Evolutionary conservation across 1,140 invertebrate genomes (phyloP).

Genomic region (Pemphigus obesinymphae): DNA sequence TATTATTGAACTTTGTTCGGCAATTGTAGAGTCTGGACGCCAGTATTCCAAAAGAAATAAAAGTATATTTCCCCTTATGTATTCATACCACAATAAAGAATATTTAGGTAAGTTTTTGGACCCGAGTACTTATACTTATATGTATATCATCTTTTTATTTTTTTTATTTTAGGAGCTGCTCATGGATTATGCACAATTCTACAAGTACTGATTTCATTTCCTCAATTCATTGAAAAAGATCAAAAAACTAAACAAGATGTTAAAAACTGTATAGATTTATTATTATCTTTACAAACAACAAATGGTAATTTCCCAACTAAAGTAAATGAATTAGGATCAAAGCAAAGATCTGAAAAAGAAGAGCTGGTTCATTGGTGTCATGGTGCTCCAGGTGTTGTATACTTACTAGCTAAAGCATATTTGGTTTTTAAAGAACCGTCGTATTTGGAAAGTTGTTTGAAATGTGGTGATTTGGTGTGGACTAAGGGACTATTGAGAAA

Average conservation of each 20-base stretch:
- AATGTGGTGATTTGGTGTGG: slow-evolving; percentile 73
- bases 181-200: slow-evolving; percentile 68
- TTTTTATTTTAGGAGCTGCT: slow-evolving; percentile 61
- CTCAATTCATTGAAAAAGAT: slow-evolving; percentile 59
- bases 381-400: slow-evolving; percentile 72
- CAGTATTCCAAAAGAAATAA: slow-evolving; percentile 59
- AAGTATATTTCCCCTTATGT: slow-evolving; percentile 71
- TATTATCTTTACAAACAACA: slow-evolving; percentile 60
- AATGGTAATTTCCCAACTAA: slow-evolving; percentile 75
- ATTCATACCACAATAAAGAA: slow-evolving; percentile 77
- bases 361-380: slow-evolving; percentile 86
- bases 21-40: slow-evolving; percentile 66
- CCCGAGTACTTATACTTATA: background rate
- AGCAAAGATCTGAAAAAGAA: slow-evolving; percentile 49
- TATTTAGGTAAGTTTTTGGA: slow-evolving; percentile 59
- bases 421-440: slow-evolving; percentile 67
- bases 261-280: slow-evolving; percentile 57
- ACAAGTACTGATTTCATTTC: slow-evolving; percentile 61
- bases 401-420: slow-evolving; percentile 77
- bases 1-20: slow-evolving; percentile 61
- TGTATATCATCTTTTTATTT: background rate
- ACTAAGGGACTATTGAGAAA: slow-evolving; percentile 72
- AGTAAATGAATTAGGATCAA: slow-evolving; percentile 61
- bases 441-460: slow-evolving; percentile 65
- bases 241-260: slow-evolving; percentile 56